Evolutionary conservation across 2,113 vertebrate species (phyloP), one percentile per base, ranked within the genome.

Genomic region (Aleadryas rufinucha): DNA sequence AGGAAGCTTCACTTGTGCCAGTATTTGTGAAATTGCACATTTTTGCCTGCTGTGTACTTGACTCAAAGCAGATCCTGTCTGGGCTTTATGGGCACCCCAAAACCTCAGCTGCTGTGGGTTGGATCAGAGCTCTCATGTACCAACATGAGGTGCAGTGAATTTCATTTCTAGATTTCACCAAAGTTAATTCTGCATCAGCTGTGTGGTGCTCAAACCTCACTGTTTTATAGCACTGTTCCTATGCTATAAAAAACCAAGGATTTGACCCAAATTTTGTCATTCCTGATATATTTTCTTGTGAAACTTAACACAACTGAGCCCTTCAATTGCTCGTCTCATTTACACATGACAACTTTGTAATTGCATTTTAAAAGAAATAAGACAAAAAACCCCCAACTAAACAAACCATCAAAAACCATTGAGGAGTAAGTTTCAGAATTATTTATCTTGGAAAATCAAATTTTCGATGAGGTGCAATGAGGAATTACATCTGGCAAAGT

Each of bases 91-190:
- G 69, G n/a, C 54, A 27, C 37, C 66, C 50, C 42, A 27, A 10
- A 70, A 44, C 28, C 60, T 41, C 76, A 33, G 47, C n/a, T 37
- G 53, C 79, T 44, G 37, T 16, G 44, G 20, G 52, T 21, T 33
- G 78, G 70, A 9, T 64, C 8, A 20, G 31, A 31, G n/a, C 23
- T 41, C 2, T 22, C 1, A 0, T 5, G 41, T 7, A 4, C 13
- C 33, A 13, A 1, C 33, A 1, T 2, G 31, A 8, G 4, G 1
- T 8, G 8, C 28, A 44, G 18, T 68, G 44, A 28, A 45, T 22
- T 77, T 42, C 23, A 7, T 50, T 44, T 61, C 30, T 47, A 1
- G 47, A 16, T 72, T 53, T 63, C 76, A 10, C 80, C 84, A 23
- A 17, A 63, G 27, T 50, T 37, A 33, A 20, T 85, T 76, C 44